Conservation (phyloP, 2,888 invertebrate species). For the Dione vanillae region DNA sequence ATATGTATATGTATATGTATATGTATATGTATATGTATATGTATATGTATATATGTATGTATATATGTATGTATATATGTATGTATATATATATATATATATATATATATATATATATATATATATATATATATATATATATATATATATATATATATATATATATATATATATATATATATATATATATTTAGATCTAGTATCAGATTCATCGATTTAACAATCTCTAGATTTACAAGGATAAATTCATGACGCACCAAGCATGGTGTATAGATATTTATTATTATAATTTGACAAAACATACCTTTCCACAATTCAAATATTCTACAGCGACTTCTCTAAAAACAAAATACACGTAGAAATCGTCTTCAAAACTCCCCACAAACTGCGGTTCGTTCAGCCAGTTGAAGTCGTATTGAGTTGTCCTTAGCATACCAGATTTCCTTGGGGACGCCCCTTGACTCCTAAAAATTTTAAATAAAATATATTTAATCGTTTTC, state of each 20-base stretch:
- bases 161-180: too few species aligned
- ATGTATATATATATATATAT: too few species aligned
- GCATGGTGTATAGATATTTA: background rate
- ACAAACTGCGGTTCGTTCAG: conserved; percentile 96
- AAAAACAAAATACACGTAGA: conserved; percentile 95
- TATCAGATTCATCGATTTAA: too few species aligned
- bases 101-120: too few species aligned
- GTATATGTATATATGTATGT: too few species aligned
- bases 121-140: too few species aligned
- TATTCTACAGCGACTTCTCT: conserved; percentile 96
- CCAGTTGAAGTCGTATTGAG: conserved; percentile 93
- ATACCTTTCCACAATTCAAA: conserved; percentile 96
- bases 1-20: too few species aligned
- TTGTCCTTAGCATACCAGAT: conserved; percentile 86
- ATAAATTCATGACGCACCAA: background rate
- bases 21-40: too few species aligned
- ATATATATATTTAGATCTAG: too few species aligned
- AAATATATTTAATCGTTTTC: background rate
- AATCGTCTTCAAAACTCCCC: conserved; percentile 94
- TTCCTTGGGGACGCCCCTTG: conserved; percentile 70
- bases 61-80: too few species aligned
- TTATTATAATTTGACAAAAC: background rate
- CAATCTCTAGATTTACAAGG: background rate
- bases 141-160: too few species aligned
- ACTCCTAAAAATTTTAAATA: conserved; percentile 60